Percentiles rank a stretch among this genome's conserved stretches.
These are phyloP conservation scores for Sepiola atlantica DNA, from an alignment of 2,888 invertebrate species.

Conservation along the genomic window DNA sequence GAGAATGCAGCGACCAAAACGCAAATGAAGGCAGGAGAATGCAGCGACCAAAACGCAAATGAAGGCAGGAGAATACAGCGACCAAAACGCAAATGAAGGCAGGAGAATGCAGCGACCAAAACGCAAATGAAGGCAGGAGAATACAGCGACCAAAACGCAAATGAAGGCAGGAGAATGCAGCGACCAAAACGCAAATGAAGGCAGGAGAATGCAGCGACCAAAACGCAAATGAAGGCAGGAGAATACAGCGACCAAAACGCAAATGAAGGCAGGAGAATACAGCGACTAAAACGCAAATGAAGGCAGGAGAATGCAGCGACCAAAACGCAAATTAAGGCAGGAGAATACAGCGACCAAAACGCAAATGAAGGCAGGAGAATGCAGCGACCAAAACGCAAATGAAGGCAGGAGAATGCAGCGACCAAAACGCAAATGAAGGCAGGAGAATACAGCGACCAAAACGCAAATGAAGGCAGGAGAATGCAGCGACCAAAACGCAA, in stretches of 20 bases:
- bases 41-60: background rate
- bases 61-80: too few relatives aligned
- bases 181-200: background rate
- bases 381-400: background rate
- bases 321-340: background rate
- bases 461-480: background rate
- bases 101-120: too few relatives aligned
- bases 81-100: background rate
- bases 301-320: too few relatives aligned
- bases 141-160: background rate
- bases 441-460: too few relatives aligned
- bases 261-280: background rate
- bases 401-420: too few relatives aligned
- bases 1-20: too few relatives aligned
- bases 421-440: background rate
- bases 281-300: background rate
- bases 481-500: background rate
- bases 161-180: too few relatives aligned
- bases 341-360: too few relatives aligned
- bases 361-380: background rate
- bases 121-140: background rate
- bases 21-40: background rate
- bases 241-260: too few relatives aligned
- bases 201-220: too few relatives aligned
- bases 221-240: background rate